Percentiles rank a stretch among this genome's conserved stretches.
phyloP scores from a whole-genome alignment of 2,888 invertebrate genomes.

The Luperina testacea region DNA sequence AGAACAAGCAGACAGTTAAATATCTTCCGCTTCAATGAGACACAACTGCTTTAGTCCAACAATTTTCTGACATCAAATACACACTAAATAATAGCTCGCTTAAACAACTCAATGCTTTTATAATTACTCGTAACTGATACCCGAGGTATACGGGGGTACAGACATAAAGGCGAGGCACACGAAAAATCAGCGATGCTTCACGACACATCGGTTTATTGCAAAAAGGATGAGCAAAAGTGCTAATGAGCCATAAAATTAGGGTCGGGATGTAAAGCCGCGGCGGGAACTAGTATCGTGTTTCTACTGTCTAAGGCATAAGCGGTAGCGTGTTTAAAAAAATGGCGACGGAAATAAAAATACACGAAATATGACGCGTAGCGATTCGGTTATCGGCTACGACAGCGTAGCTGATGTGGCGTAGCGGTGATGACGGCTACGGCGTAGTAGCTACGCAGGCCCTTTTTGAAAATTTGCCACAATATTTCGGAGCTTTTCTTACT shows the following conservation, averaged over 20 bases:
- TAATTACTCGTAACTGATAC: slow-evolving; percentile 67
- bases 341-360: not conserved
- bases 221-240: slow-evolving; percentile 82
- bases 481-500: not conserved
- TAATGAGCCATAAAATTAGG: slow-evolving; percentile 89
- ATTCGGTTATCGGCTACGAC: slow-evolving; percentile 5
- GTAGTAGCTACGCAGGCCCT: not conserved
- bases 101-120: slow-evolving; percentile 52
- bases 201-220: slow-evolving; percentile 80
- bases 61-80: slow-evolving; percentile 65
- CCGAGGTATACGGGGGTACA: slow-evolving; percentile 73
- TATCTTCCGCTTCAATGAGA: slow-evolving; percentile 45
- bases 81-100: slow-evolving; percentile 49
- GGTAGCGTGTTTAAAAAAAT: slow-evolving; percentile 35
- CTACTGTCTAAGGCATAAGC: slow-evolving; percentile 63
- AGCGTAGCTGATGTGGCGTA: slow-evolving; percentile 24
- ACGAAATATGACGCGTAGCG: slow-evolving; percentile 5
- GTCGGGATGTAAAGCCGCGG: slow-evolving; percentile 78
- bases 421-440: slow-evolving; percentile 8
- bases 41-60: slow-evolving; percentile 44
- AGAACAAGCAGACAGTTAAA: slow-evolving; percentile 22
- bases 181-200: slow-evolving; percentile 69
- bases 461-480: slow-evolving; percentile 1
- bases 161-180: slow-evolving; percentile 67
- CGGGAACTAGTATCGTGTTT: slow-evolving; percentile 79